Base-by-base conservation (phyloP, 2,113 vertebrate species). In the Upupa epops region DNA sequence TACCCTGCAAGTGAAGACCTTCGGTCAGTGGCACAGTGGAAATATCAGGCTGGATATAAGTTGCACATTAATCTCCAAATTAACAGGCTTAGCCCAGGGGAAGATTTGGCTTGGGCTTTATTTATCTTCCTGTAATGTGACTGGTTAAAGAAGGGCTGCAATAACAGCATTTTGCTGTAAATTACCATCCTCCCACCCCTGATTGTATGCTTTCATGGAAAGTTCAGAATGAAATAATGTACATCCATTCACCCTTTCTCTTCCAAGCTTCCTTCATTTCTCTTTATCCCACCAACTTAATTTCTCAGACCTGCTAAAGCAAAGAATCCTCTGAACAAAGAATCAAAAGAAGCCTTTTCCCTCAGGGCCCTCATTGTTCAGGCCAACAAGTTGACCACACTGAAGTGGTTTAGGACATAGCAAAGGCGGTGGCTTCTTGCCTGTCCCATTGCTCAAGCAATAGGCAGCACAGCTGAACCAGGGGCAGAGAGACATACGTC, bases 61-160 rank as follows among this genome's bases (percentile, higher is more conserved):
- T 60, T 91, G 68, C 74, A 76, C 51, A 90, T 94, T 92, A 92
- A 94, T 96, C 68, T 90, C 54, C 56, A 40, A 87, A 80, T 71
- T 70, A 66, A 48, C 45, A 61, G 46, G 81, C 18, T 93, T 73
- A 89, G 63, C 54, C 16, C 36, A 65, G 73, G 32, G 54, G 22
- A 68, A 86, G 84, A 87, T 80, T 82, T 95, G 92, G 94, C 89
- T 83, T 82, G 56, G 26, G 48, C 36, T 85, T 82, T 95, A 76
- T 95, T 95, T 96, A 80, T 76, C 92, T 89, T 95, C 83, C 92
- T 85, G 84, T 85, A 95, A 93, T 68, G 63, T 59, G 86, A 82
- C 77, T 92, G 56, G 71, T 83, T 68, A 71, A 85, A 96, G 87
- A 87, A 93, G 54, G 81, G 75, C 71, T 92, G 71, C 72, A 93